These are phyloP conservation scores for Gavia stellata DNA, from an alignment of 2,113 vertebrate genomes.

Conservation along the genomic window DNA sequence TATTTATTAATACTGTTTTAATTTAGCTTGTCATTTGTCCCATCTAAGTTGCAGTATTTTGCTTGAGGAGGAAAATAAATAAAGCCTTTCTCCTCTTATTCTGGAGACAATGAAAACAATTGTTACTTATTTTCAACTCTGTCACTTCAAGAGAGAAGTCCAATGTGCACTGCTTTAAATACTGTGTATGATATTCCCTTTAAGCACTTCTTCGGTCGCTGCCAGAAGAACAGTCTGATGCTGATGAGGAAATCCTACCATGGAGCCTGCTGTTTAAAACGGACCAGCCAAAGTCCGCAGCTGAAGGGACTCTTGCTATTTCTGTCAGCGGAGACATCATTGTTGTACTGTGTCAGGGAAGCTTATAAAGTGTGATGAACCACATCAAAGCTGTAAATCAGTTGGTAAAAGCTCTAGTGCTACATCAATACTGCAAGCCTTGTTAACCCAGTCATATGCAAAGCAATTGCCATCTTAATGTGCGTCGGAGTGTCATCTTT, in stretches of 20 bases:
- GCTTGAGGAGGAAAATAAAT: neutral
- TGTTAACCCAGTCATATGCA: neutral
- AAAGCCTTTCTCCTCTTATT: neutral
- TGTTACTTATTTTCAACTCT: neutral
- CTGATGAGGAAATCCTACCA: neutral
- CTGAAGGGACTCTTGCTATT: neutral
- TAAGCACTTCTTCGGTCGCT: neutral
- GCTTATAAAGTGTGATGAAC: slow-evolving; percentile 2
- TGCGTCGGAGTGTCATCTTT: neutral
- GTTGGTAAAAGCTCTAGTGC: neutral
- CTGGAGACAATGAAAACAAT: neutral
- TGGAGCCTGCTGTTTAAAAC: neutral
- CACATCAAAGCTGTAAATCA: neutral
- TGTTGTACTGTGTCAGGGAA: neutral
- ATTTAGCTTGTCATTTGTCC: neutral
- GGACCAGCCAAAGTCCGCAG: neutral
- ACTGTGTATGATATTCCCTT: neutral
- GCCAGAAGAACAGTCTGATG: neutral
- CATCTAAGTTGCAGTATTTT: neutral
- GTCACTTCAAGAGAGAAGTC: neutral
- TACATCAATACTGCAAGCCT: neutral
- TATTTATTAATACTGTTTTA: neutral
- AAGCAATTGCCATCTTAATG: neutral
- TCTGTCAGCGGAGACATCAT: neutral
- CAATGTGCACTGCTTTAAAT: neutral